A percentile compares a stretch with the other conserved stretches of the same genome.
phyloP scores from a whole-genome alignment of 1,140 invertebrate species.

The Hylaeus volcanicus region DNA sequence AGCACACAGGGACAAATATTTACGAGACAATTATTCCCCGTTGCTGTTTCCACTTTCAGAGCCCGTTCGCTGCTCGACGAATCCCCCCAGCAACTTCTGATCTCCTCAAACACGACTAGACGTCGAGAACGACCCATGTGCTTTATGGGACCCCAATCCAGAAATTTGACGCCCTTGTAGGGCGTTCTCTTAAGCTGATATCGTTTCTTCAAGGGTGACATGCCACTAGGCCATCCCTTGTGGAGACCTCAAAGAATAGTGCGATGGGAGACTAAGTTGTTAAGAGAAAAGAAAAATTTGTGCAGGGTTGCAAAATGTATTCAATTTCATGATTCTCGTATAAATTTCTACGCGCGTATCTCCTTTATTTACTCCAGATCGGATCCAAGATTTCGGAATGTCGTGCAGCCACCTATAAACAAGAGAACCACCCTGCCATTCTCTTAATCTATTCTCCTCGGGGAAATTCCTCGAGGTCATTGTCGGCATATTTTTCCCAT shows the following conservation, averaged over 20 bases:
- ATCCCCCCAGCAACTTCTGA: conserved; percentile 5
- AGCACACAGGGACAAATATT: conserved; percentile 23
- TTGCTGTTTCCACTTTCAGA: background rate
- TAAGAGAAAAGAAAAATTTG: no score
- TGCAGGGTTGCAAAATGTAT: no score
- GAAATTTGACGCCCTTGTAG: no score
- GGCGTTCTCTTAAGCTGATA: background rate
- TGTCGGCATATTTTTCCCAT: conserved; percentile 40
- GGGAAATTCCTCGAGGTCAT: conserved; percentile 55
- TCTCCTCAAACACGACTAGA: background rate
- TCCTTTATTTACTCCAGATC: background rate
- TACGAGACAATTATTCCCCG: conserved; percentile 14
- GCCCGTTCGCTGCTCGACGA: conserved; percentile 36
- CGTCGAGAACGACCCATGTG: background rate
- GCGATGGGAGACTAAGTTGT: no score
- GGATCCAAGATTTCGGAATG: conserved; percentile 1
- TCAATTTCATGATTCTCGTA: no score
- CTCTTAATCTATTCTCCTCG: conserved; percentile 41
- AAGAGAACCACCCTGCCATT: background rate
- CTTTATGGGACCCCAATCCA: background rate
- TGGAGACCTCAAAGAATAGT: no score
- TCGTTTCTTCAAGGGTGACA: no score
- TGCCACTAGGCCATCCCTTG: no score
- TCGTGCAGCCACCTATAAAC: no score
- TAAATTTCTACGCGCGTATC: no score